Evolutionary conservation across 2,888 invertebrate species (phyloP).

Genomic region (Peribatodes rhomboidaria): DNA sequence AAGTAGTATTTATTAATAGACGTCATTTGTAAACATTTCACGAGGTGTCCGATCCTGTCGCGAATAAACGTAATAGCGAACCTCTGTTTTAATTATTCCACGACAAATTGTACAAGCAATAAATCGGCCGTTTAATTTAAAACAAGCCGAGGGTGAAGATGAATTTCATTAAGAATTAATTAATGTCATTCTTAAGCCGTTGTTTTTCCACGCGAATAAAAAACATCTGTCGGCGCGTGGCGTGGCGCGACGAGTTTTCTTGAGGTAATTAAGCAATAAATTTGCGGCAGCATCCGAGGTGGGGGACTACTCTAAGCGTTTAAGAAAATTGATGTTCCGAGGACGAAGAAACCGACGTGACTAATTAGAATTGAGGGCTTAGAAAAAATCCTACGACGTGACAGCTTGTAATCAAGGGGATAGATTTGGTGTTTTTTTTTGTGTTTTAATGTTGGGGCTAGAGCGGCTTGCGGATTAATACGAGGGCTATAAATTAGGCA

Average conservation of each 20-base stretch:
- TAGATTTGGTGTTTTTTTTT: constrained; percentile 69
- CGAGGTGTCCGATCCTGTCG: constrained; percentile 67
- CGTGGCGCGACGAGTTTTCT: constrained; percentile 81
- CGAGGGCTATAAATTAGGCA: constrained; percentile 77
- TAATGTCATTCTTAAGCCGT: constrained; percentile 86
- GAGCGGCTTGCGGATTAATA: constrained; percentile 78
- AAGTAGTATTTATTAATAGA: constrained; percentile 61
- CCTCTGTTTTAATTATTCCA: constrained; percentile 74
- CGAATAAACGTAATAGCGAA: constrained; percentile 82
- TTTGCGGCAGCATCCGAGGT: constrained; percentile 83
- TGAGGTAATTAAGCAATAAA: constrained; percentile 87
- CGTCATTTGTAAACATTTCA: constrained; percentile 55
- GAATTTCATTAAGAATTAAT: constrained; percentile 87
- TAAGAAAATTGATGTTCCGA: constrained; percentile 81
- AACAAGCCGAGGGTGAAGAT: constrained; percentile 84
- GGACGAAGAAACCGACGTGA: constrained; percentile 71
- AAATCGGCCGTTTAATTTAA: constrained; percentile 85
- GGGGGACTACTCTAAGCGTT: constrained; percentile 83
- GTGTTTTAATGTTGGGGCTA: constrained; percentile 67
- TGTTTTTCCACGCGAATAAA: constrained; percentile 85
- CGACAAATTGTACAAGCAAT: constrained; percentile 85
- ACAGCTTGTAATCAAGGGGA: constrained; percentile 86
- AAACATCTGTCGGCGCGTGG: constrained; percentile 82
- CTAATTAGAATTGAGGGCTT: constrained; percentile 83
- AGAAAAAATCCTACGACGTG: constrained; percentile 84